phyloP scores from a whole-genome alignment of 2,113 vertebrate species.

The Labrus mixtus region DNA sequence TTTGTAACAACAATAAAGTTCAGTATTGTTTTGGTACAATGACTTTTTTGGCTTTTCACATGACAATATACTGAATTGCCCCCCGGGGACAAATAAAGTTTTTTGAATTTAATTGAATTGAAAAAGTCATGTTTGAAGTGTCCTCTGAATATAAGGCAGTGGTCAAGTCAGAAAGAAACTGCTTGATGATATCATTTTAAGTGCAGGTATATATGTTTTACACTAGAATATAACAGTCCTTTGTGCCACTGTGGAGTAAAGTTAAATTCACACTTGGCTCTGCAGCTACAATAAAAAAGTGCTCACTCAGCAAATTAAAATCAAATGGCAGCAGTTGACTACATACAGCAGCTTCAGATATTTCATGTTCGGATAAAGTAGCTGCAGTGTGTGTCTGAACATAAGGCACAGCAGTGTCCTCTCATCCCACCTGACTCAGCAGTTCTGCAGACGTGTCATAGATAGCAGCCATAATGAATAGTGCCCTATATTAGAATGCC shows the following conservation, averaged over 20 bases:
- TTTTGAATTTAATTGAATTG: too few species aligned
- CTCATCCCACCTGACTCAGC: constrained; percentile 25
- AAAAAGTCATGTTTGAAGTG: too few species aligned
- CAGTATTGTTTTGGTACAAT: neutral
- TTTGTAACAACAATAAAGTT: neutral
- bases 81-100: too few species aligned
- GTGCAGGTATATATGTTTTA: neutral
- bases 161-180: too few species aligned
- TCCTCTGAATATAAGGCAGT: too few species aligned
- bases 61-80: too few species aligned
- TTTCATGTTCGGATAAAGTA: constrained; percentile 31
- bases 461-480: constrained; percentile 38
- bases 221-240: neutral
- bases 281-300: neutral
- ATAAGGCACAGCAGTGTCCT: constrained; percentile 40
- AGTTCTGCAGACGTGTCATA: constrained; percentile 15
- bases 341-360: constrained; percentile 15
- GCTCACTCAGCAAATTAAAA: constrained; percentile 28
- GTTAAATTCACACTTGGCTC: neutral
- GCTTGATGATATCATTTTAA: neutral
- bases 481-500: constrained; percentile 20
- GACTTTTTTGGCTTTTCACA: neutral
- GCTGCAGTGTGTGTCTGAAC: constrained; percentile 31
- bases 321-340: constrained; percentile 18
- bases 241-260: neutral